Evolutionary conservation across 2,888 invertebrate species (phyloP).

Genomic region (Rhagium mordax): DNA sequence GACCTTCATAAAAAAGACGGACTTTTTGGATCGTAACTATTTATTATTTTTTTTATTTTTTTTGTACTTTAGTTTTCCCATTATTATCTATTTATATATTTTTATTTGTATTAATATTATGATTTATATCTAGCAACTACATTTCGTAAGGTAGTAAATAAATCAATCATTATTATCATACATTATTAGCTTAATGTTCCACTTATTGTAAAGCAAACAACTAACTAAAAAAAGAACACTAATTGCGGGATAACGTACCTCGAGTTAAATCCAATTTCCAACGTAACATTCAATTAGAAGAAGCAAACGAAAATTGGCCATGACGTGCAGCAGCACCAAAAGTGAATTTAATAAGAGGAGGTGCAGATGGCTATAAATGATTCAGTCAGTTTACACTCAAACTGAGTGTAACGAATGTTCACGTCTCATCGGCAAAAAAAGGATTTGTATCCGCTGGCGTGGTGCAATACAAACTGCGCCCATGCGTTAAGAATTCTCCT

Average conservation of each 20-base stretch:
- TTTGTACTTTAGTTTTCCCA: too few relatives aligned
- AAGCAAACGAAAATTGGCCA: background rate
- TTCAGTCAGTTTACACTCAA: constrained; percentile 58
- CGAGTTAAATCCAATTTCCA: background rate
- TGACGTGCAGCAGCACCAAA: background rate
- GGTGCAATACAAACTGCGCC: background rate
- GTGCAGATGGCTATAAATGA: constrained; percentile 57
- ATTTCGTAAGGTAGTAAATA: too few relatives aligned
- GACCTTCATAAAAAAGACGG: too few relatives aligned
- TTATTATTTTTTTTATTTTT: too few relatives aligned
- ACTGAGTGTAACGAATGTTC: constrained; percentile 59
- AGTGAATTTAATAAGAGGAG: background rate
- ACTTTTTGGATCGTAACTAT: too few relatives aligned
- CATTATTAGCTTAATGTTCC: too few relatives aligned
- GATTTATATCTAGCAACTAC: too few relatives aligned
- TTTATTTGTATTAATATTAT: too few relatives aligned
- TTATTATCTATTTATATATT: too few relatives aligned
- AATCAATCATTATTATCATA: too few relatives aligned
- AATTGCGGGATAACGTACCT: background rate
- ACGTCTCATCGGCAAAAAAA: constrained; percentile 58
- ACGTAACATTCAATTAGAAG: background rate
- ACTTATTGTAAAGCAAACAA: too few relatives aligned
- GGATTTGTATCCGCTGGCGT: constrained; percentile 24
- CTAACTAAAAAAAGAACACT: too few relatives aligned
- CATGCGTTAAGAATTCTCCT: constrained; percentile 9